Base-by-base conservation (phyloP, 37 sponge, comb jelly and placozoan genomes). In the Beroe ovata region DNA sequence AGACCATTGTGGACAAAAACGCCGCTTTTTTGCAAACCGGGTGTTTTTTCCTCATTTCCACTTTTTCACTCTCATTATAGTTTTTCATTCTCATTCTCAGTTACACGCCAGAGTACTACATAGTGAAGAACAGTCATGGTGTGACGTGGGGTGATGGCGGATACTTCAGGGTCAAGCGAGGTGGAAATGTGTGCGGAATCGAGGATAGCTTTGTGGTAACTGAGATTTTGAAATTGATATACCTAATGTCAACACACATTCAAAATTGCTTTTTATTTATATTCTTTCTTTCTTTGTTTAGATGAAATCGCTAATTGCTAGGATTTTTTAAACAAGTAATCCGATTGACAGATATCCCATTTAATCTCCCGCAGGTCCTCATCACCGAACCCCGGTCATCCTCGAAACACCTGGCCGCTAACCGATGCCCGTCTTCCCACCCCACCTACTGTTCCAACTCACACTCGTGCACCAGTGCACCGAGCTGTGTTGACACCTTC, bases 101-200 rank as follows among this genome's bases (percentile, higher is more conserved):
- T 14, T 77, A 77, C 84, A 77, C 84, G 26, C 84, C 84, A 2
- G 84, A 77, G 20, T 77, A 77, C 84, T 77, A 77, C 54, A 77
- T 77, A 77, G 84, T 42, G 25, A 16, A 42, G 42, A 42, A 77
- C 28, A 77, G 84, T 23, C 42, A 42, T 25, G 84, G 84, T 14
- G 84, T 77, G 1, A 41, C 84, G 0, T 42, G 54, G 54, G 84
- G 84, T 22, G 54, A 77, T 26, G 29, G 38, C 19, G 84, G 84
- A 1, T 77, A 77, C 54, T 77, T 77, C 84, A 77, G 41, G 54
- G 41, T 77, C 21, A 77, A 77, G 54, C 35, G 84, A 77, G 84
- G 84, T 8, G 0, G 11, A 14, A 77, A 77, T 20, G 41, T 36
- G 36, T 77, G 84, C 33, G 84, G 84, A 14, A 77, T 77, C 33